Base-by-base conservation (phyloP, 1,140 invertebrate species). In the Solenopsis invicta region DNA sequence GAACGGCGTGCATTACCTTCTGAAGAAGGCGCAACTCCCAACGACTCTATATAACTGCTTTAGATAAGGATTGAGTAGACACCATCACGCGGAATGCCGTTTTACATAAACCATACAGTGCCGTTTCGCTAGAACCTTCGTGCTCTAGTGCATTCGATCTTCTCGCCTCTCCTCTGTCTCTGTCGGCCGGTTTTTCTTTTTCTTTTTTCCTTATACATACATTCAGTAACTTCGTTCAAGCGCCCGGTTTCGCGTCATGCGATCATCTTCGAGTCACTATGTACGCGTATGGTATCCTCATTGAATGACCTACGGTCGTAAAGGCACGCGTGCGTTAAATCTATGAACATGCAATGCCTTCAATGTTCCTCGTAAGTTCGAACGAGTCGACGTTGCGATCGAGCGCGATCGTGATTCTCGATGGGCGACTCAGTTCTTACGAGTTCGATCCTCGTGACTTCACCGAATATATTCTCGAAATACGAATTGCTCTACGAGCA, bases 21-120 rank as follows among this genome's bases (percentile, higher is more conserved):
- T 92, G 92, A 93, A 93, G 92, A 91, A 92, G 93, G 91, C 92
- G 89, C 89, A 81, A 90, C 87, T 91, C 61, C 87, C 88, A 91
- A 92, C 92, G 91, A 92, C 90, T 91, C 89, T 89, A 90, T 93
- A 91, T 93, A 93, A 93, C 87, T 91, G 91, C 90, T 90, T 93
- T 88, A 90, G 91, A 94, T 94, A 94, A 93, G 91, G 91, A 91
- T 91, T 93, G 91, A 93, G 93, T 91, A 91, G 90, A 89, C 90
- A 91, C 91, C 89, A 84, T 74, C 84, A 87, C 81, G 89, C 74
- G 92, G 91, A 93, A 93, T 93, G 91, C 88, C 87, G 92, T 93
- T 93, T 93, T 91, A 89, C 88, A 92, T 92, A 91, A 93, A 93
- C 71, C 82, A 66, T 66, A 54, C 50, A 87, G 66, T 62, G 85